Evolutionary conservation across 2,888 invertebrate genomes (phyloP).

Genomic region (Pterostichus madidus): DNA sequence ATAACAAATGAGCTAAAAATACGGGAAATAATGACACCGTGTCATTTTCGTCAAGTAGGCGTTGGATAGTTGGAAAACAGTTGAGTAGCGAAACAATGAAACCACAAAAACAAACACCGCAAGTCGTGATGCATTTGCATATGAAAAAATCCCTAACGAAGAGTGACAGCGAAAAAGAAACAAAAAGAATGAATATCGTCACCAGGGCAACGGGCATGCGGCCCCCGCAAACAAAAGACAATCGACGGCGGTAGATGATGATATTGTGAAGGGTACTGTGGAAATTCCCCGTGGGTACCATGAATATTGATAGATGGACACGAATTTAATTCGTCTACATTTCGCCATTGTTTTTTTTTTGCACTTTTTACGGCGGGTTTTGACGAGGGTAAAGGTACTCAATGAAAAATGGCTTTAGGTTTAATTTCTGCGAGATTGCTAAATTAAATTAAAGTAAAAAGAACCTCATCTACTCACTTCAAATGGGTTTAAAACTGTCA

Average conservation of each 20-base stretch:
- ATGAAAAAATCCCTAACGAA: constrained; percentile 36
- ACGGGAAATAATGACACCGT: too few relatives aligned
- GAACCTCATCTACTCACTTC: constrained; percentile 25
- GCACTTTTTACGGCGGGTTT: constrained; percentile 11
- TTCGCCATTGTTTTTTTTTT: constrained; percentile 39
- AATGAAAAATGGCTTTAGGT: constrained; percentile 37
- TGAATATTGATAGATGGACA: constrained; percentile 45
- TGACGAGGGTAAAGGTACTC: constrained; percentile 42
- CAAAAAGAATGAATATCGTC: constrained; percentile 32
- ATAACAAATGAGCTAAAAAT: constrained; percentile 16
- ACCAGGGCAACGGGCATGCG: constrained; percentile 31
- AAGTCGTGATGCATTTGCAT: constrained; percentile 25
- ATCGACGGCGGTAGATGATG: constrained; percentile 1
- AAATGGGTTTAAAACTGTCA: constrained; percentile 22
- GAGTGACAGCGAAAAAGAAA: constrained; percentile 46
- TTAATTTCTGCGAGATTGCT: constrained; percentile 26
- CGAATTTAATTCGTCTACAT: constrained; percentile 25
- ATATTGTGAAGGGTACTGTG: constrained; percentile 12
- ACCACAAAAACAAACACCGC: constrained; percentile 24
- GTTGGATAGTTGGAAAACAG: constrained; percentile 23
- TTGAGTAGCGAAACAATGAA: constrained; percentile 20
- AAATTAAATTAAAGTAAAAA: constrained; percentile 50
- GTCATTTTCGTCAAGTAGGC: constrained; percentile 16
- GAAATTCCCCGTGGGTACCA: constrained; percentile 23
- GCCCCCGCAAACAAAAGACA: constrained; percentile 39